Base-by-base conservation (phyloP, 2,888 invertebrate species). In the Mimachlamys varia region DNA sequence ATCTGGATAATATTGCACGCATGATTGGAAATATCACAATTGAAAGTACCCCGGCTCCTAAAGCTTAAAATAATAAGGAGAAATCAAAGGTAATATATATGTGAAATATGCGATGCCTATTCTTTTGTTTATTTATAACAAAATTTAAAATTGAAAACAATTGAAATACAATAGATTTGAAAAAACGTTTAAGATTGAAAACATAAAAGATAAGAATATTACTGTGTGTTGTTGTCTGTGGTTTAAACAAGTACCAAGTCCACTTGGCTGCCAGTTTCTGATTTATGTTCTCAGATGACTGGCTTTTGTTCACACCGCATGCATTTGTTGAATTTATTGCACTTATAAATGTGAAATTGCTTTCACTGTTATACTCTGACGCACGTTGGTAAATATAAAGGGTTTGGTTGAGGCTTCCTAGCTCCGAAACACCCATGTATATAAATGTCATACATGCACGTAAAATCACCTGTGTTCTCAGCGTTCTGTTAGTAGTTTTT, bases 1-100 rank as follows among this genome's bases (percentile, higher is more conserved):
- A 76, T 27, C 62, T 76, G 3, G 62, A 76, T 27, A 76, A n/a
- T 76, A 76, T 76, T 76, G 62, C n/a, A 76, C 62, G 62, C 62
- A 76, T 76, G 13, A 76, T 27, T n/a, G 62, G 62, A 76, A 76
- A 76, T 27, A 27, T 76, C 62, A 76, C 62, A 27, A 76, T 27
- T 27, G 62, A 76, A 76, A 76, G 62, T 7, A 76, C 62, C 27
- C 62, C 62, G 62, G 62, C 62, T 76, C 62, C 62, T 27, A 76
- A 13, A 7, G 62, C 62, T 76, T n/a, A n/a, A n/a, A n/a, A n/a
- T 76, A 3, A 76, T n/a, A n/a, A n/a, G n/a, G n/a, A n/a, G n/a
- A n/a, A n/a, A n/a, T n/a, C n/a, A n/a, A n/a, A n/a, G n/a, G n/a
- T n/a, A n/a, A n/a, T n/a, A n/a, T n/a, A n/a, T n/a, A n/a, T n/a